Conservation (phyloP, 2,888 invertebrate genomes). For the Ariolimax columbianus region DNA sequence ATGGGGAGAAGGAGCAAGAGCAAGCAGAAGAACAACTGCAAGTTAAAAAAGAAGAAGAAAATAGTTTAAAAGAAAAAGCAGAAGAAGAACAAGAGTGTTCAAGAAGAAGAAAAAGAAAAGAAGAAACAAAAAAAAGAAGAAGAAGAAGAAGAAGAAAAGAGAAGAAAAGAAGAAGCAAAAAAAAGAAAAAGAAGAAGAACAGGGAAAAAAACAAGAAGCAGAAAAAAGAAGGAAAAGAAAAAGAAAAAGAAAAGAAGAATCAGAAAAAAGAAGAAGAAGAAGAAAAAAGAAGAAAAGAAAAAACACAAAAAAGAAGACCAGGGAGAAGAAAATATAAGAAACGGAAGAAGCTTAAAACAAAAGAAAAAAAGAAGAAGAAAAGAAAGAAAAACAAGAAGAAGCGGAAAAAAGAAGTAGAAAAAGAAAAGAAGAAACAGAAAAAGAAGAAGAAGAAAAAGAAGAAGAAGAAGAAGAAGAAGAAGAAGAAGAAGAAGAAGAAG, state of each 20-base stretch:
- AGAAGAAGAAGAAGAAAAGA: too few species aligned
- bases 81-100: too few species aligned
- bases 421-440: background rate
- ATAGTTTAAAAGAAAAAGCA: too few species aligned
- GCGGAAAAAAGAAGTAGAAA: background rate
- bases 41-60: too few species aligned
- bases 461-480: background rate
- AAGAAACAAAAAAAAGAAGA: too few species aligned
- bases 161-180: background rate
- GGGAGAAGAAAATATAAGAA: background rate
- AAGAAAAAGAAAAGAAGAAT: background rate
- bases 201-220: background rate
- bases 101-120: too few species aligned
- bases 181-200: background rate
- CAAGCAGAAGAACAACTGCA: background rate
- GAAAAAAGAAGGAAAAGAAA: background rate
- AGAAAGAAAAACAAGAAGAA: background rate
- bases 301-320: too few species aligned
- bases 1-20: background rate
- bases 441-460: background rate
- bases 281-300: too few species aligned
- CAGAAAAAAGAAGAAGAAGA: background rate
- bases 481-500: background rate
- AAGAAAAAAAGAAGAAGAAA: background rate
- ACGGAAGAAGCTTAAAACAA: too few species aligned